Conservation (phyloP, 2,888 invertebrate genomes). For the Leptogaster cylindrica region DNA sequence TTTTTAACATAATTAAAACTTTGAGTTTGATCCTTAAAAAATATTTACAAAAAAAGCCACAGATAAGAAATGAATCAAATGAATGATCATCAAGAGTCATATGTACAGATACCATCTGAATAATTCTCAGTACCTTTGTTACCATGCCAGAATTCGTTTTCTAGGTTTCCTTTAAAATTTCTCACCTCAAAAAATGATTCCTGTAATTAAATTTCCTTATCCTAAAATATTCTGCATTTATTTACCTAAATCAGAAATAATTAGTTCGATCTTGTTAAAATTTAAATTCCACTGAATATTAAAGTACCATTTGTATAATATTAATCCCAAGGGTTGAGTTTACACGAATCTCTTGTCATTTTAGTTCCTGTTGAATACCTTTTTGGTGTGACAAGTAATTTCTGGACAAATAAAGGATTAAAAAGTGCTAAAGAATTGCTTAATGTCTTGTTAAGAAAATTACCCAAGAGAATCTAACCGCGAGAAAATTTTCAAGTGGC, state of each 20-base stretch:
- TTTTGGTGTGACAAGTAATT: conserved; percentile 23
- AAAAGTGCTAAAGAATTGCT: conserved; percentile 44
- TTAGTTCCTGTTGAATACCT: background rate
- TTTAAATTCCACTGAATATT: conserved; percentile 41
- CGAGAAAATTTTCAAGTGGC: conserved; percentile 16
- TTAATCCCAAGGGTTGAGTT: conserved; percentile 43
- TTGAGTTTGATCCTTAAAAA: too few relatives aligned
- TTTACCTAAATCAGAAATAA: background rate
- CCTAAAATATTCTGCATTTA: conserved; percentile 11
- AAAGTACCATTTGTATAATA: conserved; percentile 37
- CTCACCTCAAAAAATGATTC: too few relatives aligned
- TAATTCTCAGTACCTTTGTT: too few relatives aligned
- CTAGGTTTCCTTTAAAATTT: too few relatives aligned
- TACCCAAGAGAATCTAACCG: conserved; percentile 22
- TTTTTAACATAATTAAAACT: too few relatives aligned
- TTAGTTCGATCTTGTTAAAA: conserved; percentile 19
- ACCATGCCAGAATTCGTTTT: too few relatives aligned
- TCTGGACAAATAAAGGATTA: conserved; percentile 45
- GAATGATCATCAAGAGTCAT: too few relatives aligned
- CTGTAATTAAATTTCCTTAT: too few relatives aligned
- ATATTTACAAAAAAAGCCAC: too few relatives aligned
- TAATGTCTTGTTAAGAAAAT: conserved; percentile 41
- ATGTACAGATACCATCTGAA: too few relatives aligned
- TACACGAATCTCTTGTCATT: conserved; percentile 41
- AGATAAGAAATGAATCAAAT: too few relatives aligned